Conservation (phyloP, 2,113 vertebrate genomes). For the Sarotherodon lohbergeri region DNA sequence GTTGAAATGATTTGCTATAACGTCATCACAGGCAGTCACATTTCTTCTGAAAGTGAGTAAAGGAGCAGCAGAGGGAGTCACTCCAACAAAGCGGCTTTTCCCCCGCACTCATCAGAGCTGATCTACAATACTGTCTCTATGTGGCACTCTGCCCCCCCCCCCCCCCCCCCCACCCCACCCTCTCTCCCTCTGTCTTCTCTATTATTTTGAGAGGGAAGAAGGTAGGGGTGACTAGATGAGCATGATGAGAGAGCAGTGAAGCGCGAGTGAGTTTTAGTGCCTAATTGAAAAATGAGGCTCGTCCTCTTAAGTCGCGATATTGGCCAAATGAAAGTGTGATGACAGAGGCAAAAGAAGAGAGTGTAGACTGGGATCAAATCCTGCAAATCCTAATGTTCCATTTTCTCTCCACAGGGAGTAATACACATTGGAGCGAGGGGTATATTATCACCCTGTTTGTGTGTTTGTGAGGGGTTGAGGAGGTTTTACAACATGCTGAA, state of each 20-base stretch:
- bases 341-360: background rate
- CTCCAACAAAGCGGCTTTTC: background rate
- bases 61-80: background rate
- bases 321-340: slow-evolving; percentile 9
- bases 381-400: background rate
- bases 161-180: too few relatives aligned
- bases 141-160: background rate
- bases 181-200: background rate
- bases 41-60: background rate
- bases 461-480: background rate
- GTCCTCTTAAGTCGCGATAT: background rate
- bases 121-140: slow-evolving; percentile 22
- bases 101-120: background rate
- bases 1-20: background rate
- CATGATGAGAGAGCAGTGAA: slow-evolving; percentile 24
- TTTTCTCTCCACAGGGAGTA: background rate
- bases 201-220: slow-evolving; percentile 2
- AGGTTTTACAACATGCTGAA: background rate
- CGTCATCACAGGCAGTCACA: background rate
- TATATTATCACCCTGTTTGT: background rate
- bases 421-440: background rate
- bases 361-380: background rate
- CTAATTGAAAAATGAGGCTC: slow-evolving; percentile 49
- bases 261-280: slow-evolving; percentile 13
- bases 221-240: slow-evolving; percentile 19